Percentiles rank a stretch among this genome's conserved stretches.
These are phyloP conservation scores for Halichoeres trimaculatus DNA, from an alignment of 2,113 vertebrate species.

Conservation along the genomic window DNA sequence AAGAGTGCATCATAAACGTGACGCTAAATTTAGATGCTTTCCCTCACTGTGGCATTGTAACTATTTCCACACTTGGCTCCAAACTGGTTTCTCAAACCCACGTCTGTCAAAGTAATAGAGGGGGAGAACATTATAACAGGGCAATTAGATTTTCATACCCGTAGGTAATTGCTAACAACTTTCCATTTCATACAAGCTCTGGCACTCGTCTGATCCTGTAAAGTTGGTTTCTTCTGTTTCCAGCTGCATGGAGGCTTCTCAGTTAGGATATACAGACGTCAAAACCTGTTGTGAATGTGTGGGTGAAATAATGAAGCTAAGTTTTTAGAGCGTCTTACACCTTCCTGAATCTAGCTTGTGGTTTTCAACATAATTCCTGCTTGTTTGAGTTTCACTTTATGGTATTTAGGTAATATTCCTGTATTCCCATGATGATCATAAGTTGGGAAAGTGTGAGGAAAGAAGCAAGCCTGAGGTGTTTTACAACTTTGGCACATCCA, in stretches of 20 bases:
- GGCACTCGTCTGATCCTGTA: conserved; percentile 41
- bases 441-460: background rate
- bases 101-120: conserved; percentile 46
- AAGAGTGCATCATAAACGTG: conserved; percentile 6
- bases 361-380: background rate
- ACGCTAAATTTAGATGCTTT: background rate
- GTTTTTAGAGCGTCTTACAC: background rate
- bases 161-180: conserved; percentile 35
- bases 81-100: conserved; percentile 29
- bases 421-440: background rate
- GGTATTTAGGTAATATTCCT: background rate
- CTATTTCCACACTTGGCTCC: conserved; percentile 18
- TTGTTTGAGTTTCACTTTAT: background rate
- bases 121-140: conserved; percentile 23
- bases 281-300: background rate
- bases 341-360: background rate
- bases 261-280: background rate
- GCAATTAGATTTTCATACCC: conserved; percentile 37
- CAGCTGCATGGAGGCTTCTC: background rate
- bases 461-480: background rate
- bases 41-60: background rate
- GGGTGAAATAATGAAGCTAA: background rate
- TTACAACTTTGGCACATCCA: background rate
- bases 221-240: conserved; percentile 23
- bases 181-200: conserved; percentile 48